phyloP scores from a whole-genome alignment of 1,140 invertebrate species.

The Whitmania pigra region DNA sequence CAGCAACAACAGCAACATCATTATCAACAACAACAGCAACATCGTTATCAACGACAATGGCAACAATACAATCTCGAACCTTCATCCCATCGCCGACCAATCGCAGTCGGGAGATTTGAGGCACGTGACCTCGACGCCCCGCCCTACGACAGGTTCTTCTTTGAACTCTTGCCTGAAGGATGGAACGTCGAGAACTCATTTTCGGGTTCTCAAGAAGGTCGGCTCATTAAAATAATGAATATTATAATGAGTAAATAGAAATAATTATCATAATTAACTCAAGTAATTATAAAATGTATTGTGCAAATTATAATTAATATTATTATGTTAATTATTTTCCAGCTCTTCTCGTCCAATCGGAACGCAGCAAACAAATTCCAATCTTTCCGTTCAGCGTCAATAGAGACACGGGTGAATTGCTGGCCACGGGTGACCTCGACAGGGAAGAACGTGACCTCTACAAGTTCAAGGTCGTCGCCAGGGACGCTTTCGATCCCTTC shows the following conservation, averaged over 20 bases:
- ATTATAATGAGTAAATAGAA: too few relatives aligned
- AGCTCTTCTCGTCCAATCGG: too few relatives aligned
- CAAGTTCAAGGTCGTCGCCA: constrained; percentile 73
- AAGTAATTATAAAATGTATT: too few relatives aligned
- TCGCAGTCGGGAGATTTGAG: constrained; percentile 16
- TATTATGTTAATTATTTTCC: too few relatives aligned
- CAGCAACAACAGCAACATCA: not conserved
- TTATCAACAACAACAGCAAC: constrained; percentile 1
- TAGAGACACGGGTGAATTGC: constrained; percentile 51
- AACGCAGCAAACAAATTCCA: not conserved
- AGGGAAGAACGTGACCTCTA: constrained; percentile 68
- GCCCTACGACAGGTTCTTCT: constrained; percentile 21
- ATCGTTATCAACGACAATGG: not conserved
- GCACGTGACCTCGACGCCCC: constrained; percentile 19
- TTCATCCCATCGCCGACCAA: not conserved
- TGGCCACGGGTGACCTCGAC: constrained; percentile 58
- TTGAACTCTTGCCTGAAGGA: constrained; percentile 8
- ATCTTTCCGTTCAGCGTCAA: constrained; percentile 18
- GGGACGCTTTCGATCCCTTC: constrained; percentile 58
- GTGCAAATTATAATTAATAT: too few relatives aligned
- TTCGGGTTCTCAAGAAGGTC: not conserved
- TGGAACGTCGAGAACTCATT: constrained; percentile 16
- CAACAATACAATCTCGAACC: not conserved
- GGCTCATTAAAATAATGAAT: not conserved
- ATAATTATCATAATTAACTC: too few relatives aligned